phyloP scores from a whole-genome alignment of 2,797 vertebrate species.

The Pangasius sanitwongsei region DNA sequence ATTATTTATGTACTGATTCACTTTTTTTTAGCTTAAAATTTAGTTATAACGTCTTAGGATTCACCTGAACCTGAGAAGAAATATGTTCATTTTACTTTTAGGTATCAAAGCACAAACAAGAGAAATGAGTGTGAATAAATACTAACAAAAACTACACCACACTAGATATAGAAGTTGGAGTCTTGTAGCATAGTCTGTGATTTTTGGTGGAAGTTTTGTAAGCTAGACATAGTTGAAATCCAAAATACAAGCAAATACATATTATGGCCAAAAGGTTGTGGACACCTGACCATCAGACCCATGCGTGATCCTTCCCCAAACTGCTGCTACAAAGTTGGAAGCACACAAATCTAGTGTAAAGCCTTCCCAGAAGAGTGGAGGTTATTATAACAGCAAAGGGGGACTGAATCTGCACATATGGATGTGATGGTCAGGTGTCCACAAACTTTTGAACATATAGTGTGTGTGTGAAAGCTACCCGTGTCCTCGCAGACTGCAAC shows the following conservation, averaged over 20 bases:
- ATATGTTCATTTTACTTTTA: not conserved
- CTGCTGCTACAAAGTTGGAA: not conserved
- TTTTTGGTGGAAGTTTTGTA: not conserved
- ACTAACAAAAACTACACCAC: not conserved
- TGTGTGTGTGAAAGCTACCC: not conserved
- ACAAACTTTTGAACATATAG: not conserved
- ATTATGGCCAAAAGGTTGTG: not conserved
- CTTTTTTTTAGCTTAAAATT: not conserved
- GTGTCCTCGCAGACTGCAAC: not conserved
- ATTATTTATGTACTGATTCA: not conserved
- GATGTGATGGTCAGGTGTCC: not conserved
- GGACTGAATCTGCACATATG: not conserved
- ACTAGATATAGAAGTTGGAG: no score
- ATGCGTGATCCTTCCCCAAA: no score
- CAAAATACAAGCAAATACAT: not conserved
- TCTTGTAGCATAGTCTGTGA: not conserved
- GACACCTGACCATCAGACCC: not conserved
- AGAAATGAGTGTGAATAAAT: not conserved
- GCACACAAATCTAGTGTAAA: not conserved
- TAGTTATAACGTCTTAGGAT: not conserved
- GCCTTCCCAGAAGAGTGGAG: not conserved
- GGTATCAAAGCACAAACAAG: not conserved
- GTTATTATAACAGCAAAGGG: not conserved
- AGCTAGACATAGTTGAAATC: not conserved
- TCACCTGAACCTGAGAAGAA: not conserved